These are phyloP conservation scores for Podarcis lilfordi DNA, from an alignment of 2,797 vertebrate species.

Conservation along the genomic window DNA sequence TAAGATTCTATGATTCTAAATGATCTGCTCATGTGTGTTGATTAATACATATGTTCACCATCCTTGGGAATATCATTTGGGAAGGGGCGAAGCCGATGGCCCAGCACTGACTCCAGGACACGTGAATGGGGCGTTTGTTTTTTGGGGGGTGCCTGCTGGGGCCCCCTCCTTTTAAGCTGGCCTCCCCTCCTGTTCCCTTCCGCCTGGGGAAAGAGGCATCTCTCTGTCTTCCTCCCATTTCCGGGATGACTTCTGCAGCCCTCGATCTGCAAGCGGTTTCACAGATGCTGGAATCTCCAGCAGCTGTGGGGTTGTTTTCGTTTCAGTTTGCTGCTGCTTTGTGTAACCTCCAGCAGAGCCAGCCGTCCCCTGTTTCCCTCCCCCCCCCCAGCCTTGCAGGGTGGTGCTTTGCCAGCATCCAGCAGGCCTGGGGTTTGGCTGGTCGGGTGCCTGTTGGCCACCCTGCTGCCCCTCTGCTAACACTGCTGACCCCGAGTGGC, in stretches of 20 bases:
- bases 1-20: background rate
- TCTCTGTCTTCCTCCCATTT: background rate
- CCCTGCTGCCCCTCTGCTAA: too few relatives aligned
- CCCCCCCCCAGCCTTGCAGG: background rate
- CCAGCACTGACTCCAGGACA: too few relatives aligned
- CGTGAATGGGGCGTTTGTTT: background rate
- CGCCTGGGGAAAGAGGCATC: background rate
- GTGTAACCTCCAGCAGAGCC: background rate
- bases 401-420: background rate
- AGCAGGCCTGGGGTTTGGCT: background rate
- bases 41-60: too few relatives aligned
- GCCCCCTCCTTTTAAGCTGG: background rate
- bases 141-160: background rate
- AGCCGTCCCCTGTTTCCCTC: background rate
- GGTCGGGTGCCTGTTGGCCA: background rate
- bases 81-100: too few relatives aligned
- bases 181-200: background rate
- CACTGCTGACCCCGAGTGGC: background rate
- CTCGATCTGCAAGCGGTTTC: background rate
- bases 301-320: background rate
- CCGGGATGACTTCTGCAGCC: background rate
- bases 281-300: constrained; percentile 8
- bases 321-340: background rate
- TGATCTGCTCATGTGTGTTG: background rate
- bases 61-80: background rate